Evolutionary conservation across 2,888 invertebrate species (phyloP), one percentile per base, ranked within the genome.

Genomic region (Strigamia maritima): DNA sequence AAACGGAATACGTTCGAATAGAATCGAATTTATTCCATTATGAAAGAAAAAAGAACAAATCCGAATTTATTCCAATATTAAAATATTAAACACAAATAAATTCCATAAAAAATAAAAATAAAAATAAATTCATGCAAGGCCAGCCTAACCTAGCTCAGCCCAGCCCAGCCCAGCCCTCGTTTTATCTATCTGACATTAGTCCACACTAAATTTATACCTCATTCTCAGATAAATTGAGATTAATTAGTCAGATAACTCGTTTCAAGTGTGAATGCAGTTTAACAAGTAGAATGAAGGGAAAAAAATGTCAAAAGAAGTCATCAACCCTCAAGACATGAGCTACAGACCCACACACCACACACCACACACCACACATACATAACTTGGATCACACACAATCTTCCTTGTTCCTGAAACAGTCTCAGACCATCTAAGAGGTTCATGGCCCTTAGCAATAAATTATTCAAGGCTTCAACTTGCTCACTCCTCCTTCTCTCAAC

Each of bases 351-450:
- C 24, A 60, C 40, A 40, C 40, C 40, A 40, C 40, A 40, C 40
- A 40, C n/a, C n/a, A n/a, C 14, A 40, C 40, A 40, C 8, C 40
- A 31, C 49, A 49, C 49, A n/a, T 49, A 65, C 65, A 65, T 65
- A 65, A 65, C 26, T 65, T 28, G 65, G 65, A 65, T 65, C 65
- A 65, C 65, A 65, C 65, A 65, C 65, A 65, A 65, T 65, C 65
- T 65, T 65, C 65, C 65, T 65, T 65, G 65, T 65, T 65, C 65
- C 65, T 65, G 65, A 65, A 65, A 65, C 28, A 26, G 65, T 65
- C 65, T 65, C 26, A 65, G 65, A 65, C 65, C 65, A 65, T 65
- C 65, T 65, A 65, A 65, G 65, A 65, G 65, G 65, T 65, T 65
- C 65, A 65, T 65, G 65, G 65, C 24, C 65, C 65, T 28, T 26